These are phyloP conservation scores for Cnemophilus loriae DNA, from an alignment of 2,113 vertebrate genomes.

Conservation along the genomic window DNA sequence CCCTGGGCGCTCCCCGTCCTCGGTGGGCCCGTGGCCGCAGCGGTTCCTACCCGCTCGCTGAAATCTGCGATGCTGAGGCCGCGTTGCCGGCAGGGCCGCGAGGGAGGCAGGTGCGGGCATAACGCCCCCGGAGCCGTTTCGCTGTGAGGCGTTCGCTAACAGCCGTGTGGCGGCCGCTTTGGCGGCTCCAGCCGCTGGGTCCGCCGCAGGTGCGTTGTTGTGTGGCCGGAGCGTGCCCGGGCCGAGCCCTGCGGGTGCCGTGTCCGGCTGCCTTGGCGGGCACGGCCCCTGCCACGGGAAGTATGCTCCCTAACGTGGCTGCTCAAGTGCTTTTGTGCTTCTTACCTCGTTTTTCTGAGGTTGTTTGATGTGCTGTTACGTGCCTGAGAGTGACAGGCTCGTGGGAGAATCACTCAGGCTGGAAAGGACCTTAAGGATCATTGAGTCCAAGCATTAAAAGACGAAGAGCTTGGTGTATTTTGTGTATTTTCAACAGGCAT, in stretches of 20 bases:
- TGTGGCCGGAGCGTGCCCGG: background rate
- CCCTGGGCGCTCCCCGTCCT: rapidly evolving
- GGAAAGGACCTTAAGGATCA: background rate
- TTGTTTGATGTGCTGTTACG: rapidly evolving
- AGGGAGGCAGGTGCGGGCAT: rapidly evolving
- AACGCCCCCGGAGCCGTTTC: background rate
- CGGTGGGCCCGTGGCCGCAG: background rate
- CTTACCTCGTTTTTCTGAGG: rapidly evolving
- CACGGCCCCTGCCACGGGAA: no score
- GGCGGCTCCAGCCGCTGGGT: rapidly evolving
- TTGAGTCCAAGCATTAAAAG: background rate
- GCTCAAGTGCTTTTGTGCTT: background rate
- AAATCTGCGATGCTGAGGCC: background rate
- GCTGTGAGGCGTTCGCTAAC: rapidly evolving
- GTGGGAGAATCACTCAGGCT: background rate
- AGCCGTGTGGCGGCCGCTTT: rapidly evolving
- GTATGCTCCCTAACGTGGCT: rapidly evolving
- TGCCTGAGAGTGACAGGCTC: no score
- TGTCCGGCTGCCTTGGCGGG: background rate
- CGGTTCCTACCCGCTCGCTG: background rate
- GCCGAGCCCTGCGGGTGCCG: background rate
- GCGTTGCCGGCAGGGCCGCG: background rate
- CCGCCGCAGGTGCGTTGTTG: rapidly evolving
- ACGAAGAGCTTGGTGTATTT: background rate
- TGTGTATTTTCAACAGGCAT: rapidly evolving